Base-by-base conservation (phyloP, 2,888 invertebrate species). In the Agrochola circellaris region DNA sequence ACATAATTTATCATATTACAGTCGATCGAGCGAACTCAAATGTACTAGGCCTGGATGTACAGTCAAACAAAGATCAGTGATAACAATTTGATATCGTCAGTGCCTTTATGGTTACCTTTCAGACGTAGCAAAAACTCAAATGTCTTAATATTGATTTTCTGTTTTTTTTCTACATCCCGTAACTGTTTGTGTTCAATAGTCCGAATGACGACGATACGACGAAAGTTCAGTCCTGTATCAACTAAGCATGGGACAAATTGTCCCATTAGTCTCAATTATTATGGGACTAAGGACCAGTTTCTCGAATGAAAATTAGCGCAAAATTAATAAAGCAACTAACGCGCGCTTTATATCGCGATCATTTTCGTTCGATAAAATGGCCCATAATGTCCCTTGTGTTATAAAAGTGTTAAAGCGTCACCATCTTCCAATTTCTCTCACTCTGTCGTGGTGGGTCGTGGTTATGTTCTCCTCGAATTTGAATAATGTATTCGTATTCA, bases 371-470 rank as follows among this genome's bases (percentile, higher is more conserved):
- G 17, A 65, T 17, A 26, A 20, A 26, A 1, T 48, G 48, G 15
- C 23, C 30, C 23, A 23, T 17, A 11, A 9, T 9, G 8, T 30
- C 9, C n/a, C n/a, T n/a, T 64, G 34, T 17, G 6, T 54, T 34
- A 6, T 17, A n/a, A 54, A 54, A 9, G 17, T 23, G 0, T 17
- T 67, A 67, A n/a, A 8, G n/a, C 4, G 20, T 6, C 30, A n/a
- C 1, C 73, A 73, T 73, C n/a, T 73, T 73, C 73, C 73, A 73
- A 45, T 73, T 73, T 6, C 73, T 73, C 73, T 73, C 73, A 34
- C 56, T 73, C n/a, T 73, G 56, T 20, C 56, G 56, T 1, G 73
- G 73, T 23, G 73, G 73, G 45, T 73, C 73, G 15, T 73, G 73
- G 20, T 20, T 73, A 34, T 73, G 56, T 72, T 73, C 73, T 20